Conservation (phyloP, 2,888 invertebrate species). For the Nemotelus pantherinus region DNA sequence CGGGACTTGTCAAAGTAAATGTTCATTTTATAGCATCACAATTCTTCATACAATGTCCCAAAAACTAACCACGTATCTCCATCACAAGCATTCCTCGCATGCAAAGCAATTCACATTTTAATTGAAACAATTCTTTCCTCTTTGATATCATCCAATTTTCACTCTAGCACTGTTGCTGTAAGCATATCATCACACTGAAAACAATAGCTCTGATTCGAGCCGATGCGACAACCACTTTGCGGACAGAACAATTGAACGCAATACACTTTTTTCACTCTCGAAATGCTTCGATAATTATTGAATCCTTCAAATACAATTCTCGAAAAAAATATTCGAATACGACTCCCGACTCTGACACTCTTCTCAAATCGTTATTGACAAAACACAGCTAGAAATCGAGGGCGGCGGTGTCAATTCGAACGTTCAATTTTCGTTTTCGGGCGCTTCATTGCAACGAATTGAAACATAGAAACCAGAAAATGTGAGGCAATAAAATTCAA, state of each 20-base stretch:
- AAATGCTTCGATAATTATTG: slow-evolving; percentile 1
- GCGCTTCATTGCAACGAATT: background rate
- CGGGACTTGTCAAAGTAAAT: too few relatives aligned
- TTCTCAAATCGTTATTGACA: background rate
- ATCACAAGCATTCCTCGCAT: background rate
- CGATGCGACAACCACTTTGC: background rate
- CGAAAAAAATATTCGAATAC: too few relatives aligned
- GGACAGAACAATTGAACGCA: background rate
- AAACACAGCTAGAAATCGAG: background rate
- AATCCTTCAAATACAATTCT: background rate
- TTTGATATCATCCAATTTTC: background rate
- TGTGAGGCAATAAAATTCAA: background rate
- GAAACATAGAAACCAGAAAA: background rate
- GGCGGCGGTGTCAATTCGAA: background rate
- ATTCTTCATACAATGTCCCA: background rate
- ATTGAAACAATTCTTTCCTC: background rate
- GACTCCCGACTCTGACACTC: too few relatives aligned
- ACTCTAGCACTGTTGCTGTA: background rate
- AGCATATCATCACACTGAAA: background rate
- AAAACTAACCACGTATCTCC: background rate
- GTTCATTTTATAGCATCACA: too few relatives aligned
- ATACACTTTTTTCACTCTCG: background rate
- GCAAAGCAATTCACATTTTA: background rate
- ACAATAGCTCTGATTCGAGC: background rate
- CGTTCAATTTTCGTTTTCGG: background rate